Percentiles rank a stretch among this genome's conserved stretches.
Conservation (phyloP, 2,888 invertebrate genomes). For the Agrilus mali region DNA sequence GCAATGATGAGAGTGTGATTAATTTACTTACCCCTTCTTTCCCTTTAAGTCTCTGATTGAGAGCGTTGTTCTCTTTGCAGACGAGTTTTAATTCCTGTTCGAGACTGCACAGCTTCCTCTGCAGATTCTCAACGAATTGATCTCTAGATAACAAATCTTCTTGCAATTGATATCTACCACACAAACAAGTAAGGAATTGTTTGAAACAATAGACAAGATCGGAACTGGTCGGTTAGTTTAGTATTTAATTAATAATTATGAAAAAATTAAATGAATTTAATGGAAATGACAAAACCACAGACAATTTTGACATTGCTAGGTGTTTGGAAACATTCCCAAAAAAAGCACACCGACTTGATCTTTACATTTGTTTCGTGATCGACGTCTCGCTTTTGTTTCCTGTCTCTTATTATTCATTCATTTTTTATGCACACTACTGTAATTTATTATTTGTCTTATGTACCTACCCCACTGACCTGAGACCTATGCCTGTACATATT, state of each 20-base stretch:
- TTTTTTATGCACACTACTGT: too few relatives aligned
- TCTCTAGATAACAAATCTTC: conserved; percentile 52
- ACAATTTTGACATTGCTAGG: too few relatives aligned
- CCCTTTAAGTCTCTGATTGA: conserved; percentile 39
- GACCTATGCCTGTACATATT: neutral
- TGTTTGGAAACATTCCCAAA: too few relatives aligned
- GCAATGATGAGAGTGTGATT: neutral
- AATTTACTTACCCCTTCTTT: conserved; percentile 1
- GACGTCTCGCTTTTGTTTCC: too few relatives aligned
- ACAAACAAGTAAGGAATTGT: conserved; percentile 10
- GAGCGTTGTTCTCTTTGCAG: conserved; percentile 44
- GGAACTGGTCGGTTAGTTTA: conserved; percentile 5
- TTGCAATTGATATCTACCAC: conserved; percentile 46
- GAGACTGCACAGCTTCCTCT: conserved; percentile 46
- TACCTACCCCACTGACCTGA: neutral
- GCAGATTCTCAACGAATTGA: conserved; percentile 46
- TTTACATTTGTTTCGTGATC: too few relatives aligned
- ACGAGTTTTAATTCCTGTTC: conserved; percentile 52
- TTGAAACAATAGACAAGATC: conserved; percentile 4
- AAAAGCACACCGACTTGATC: too few relatives aligned
- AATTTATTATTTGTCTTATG: too few relatives aligned
- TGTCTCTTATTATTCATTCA: too few relatives aligned
- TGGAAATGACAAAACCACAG: too few relatives aligned
- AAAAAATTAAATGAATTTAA: too few relatives aligned
- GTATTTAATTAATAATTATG: conserved; percentile 2